phyloP scores from a whole-genome alignment of 1,140 invertebrate genomes.

The Cardiocondyla obscurior region DNA sequence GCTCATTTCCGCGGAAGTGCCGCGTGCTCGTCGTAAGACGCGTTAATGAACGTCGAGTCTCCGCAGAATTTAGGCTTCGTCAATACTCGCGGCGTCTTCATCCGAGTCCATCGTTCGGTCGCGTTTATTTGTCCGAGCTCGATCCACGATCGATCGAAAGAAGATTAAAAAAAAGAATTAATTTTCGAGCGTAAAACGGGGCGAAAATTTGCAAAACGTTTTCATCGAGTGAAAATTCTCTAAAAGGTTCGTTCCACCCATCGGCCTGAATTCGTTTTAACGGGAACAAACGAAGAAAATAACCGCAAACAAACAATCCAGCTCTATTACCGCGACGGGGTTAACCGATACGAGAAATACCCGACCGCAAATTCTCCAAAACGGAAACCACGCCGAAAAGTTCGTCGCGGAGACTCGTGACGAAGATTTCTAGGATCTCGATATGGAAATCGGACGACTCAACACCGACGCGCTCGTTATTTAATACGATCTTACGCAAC shows the following conservation, averaged over 20 bases:
- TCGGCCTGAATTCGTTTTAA: not conserved
- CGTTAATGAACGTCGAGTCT: not conserved
- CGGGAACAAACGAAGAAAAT: not conserved
- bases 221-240: no score
- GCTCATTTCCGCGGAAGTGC: not conserved
- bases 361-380: not conserved
- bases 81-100: not conserved
- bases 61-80: not conserved
- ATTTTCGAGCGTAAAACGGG: no score
- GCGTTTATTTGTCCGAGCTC: not conserved
- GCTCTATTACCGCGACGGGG: not conserved
- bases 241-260: not conserved
- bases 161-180: no score
- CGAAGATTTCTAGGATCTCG: constrained; percentile 1
- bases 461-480: not conserved
- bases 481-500: constrained; percentile 24
- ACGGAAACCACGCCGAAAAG: not conserved
- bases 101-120: not conserved
- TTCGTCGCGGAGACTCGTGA: not conserved
- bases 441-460: constrained; percentile 50
- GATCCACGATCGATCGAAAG: no score
- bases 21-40: not conserved
- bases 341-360: not conserved
- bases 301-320: not conserved
- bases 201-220: no score